Base-by-base conservation (phyloP, 2,797 vertebrate species). In the Clarias fuscus region DNA sequence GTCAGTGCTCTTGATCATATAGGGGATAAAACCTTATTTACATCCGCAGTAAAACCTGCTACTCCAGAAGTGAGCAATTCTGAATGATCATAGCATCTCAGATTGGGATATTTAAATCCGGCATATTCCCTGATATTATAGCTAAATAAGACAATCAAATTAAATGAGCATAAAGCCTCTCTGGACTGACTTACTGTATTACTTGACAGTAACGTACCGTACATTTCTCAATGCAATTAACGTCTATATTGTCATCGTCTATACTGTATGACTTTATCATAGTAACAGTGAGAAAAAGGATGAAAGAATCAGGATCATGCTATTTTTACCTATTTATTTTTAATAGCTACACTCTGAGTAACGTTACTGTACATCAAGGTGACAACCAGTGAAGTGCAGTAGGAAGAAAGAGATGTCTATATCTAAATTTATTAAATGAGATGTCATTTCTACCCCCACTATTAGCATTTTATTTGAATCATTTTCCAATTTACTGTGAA, bases 21-120 rank as follows among this genome's bases (percentile, higher is more conserved):
- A 89, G 76, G 58, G 75, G 65, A 88, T 77, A 71, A 84, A 68
- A 59, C 79, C 84, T 88, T 86, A 86, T 90, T 90, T 88, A 89
- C 79, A 86, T 83, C 85, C 78, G 84, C 27, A 59, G 67, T 37
- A n/a, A 43, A 85, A n/a, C 8, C 53, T 71, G 22, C 8, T 56
- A 10, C 64, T 82, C 20, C 15, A 33, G 27, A 48, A 64, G 17
- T 24, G 4, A 82, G 37, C 58, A 61, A 5, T 20, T 61, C 64
- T 68, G 22, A 76, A 76, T 22, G 62, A 76, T 56, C 5, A 68
- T 30, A 56, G 40, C 22, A 24, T 2, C 0, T 64, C n/a, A 30
- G n/a, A 53, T 17, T 17, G 40, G 20, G 48, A 76, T 77, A 5
- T 62, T 43, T 40, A 40, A 62, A 59, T 20, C 33, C 7, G 10